Conservation (phyloP, 2,888 invertebrate genomes). For the Mimas tiliae region DNA sequence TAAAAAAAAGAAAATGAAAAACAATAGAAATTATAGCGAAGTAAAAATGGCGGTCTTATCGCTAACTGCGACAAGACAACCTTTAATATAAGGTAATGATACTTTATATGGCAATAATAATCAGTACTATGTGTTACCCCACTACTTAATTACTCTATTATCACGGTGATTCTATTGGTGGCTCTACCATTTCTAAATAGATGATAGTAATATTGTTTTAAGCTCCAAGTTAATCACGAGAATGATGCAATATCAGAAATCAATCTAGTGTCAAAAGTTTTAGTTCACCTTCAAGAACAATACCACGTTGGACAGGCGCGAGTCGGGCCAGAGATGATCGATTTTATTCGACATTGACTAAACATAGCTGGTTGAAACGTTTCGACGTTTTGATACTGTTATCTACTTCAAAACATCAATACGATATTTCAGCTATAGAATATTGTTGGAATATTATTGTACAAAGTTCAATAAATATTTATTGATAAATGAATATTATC, state of each 20-base stretch:
- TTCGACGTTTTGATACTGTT: background rate
- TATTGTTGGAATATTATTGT: background rate
- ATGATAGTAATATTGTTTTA: no score
- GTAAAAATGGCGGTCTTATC: no score
- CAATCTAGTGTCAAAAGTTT: constrained; percentile 3
- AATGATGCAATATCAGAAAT: background rate
- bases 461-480: background rate
- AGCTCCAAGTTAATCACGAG: no score
- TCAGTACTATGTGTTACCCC: no score
- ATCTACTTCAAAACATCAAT: background rate
- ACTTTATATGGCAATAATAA: no score
- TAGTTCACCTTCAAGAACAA: background rate
- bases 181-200: no score
- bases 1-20: no score
- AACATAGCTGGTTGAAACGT: background rate
- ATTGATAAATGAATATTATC: background rate
- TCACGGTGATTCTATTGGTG: no score
- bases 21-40: no score
- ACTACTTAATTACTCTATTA: no score
- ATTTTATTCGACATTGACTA: constrained; percentile 9
- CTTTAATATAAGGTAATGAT: no score
- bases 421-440: background rate
- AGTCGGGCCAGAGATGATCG: constrained; percentile 1
- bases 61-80: no score
- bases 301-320: background rate